phyloP scores from a whole-genome alignment of 2,797 vertebrate genomes.

The Gymnothorax reevesii region DNA sequence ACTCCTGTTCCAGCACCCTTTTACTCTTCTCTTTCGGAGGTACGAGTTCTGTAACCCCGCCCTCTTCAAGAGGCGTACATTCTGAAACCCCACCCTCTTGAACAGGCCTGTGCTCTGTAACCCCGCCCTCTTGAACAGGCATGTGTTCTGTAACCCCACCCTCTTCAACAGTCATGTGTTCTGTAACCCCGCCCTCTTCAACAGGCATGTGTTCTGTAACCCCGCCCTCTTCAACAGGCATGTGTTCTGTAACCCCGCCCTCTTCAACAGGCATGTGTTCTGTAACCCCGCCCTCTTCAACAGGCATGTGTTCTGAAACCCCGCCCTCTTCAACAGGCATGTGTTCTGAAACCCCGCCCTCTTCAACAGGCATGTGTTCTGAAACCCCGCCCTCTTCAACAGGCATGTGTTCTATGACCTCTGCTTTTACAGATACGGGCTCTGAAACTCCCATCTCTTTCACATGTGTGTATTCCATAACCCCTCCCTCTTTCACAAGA shows the following conservation, averaged over 20 bases:
- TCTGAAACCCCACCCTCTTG: background rate
- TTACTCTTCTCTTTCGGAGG: background rate
- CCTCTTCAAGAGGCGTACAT: too few species aligned
- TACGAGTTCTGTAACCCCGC: background rate
- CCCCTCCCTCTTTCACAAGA: background rate
- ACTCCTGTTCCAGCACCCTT: background rate
- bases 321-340: background rate
- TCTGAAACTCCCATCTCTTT: background rate
- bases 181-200: background rate
- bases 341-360: background rate
- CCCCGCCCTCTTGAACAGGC: slow-evolving; percentile 31
- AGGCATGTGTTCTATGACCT: slow-evolving; percentile 43
- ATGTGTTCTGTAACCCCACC: background rate
- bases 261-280: background rate
- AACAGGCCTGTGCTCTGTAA: slow-evolving; percentile 48
- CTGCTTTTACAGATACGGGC: background rate
- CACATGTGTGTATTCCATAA: background rate
- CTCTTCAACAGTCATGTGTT: background rate
- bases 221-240: background rate
- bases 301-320: too few species aligned
- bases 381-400: slow-evolving; percentile 23
- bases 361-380: background rate
- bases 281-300: background rate
- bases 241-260: background rate
- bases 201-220: background rate